Evolutionary conservation across 23 tunicate species (phyloP).

Genomic region (Ascidia mentula): DNA sequence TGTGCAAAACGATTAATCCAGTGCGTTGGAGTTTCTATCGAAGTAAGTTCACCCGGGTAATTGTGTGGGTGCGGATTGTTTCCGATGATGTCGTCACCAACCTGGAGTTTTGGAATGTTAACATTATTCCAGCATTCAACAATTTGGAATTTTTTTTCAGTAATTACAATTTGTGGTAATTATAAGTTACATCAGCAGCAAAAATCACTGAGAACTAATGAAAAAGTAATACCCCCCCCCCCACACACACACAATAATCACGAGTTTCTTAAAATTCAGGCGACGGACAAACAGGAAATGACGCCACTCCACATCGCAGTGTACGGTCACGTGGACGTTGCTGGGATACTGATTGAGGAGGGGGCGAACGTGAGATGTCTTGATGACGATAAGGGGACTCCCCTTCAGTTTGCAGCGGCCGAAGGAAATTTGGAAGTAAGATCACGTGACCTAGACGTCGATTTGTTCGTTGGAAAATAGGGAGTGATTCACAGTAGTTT

Average conservation of each 20-base stretch:
- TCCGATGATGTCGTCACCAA: no score
- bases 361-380: slow-evolving; percentile 68
- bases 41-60: slow-evolving; percentile 23
- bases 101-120: no score
- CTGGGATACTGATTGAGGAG: slow-evolving; percentile 38
- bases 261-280: slow-evolving; percentile 14
- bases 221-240: no score
- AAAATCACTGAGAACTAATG: no score
- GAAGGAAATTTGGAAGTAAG: slow-evolving; percentile 83
- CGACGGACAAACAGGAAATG: slow-evolving; percentile 81
- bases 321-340: slow-evolving; percentile 72
- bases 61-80: no score
- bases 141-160: no score
- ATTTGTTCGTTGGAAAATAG: no score
- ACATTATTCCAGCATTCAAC: no score
- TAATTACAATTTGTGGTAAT: no score
- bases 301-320: slow-evolving; percentile 96
- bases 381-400: slow-evolving; percentile 90
- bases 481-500: no score
- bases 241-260: not conserved
- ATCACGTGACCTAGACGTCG: no score
- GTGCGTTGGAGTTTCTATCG: slow-evolving; percentile 50
- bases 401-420: slow-evolving; percentile 88
- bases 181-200: not conserved
- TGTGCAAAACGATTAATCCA: slow-evolving; percentile 47